Percentiles rank a stretch among this genome's conserved stretches.
These are phyloP conservation scores for Cranoglanis bouderius DNA, from an alignment of 2,113 vertebrate species.

Conservation along the genomic window DNA sequence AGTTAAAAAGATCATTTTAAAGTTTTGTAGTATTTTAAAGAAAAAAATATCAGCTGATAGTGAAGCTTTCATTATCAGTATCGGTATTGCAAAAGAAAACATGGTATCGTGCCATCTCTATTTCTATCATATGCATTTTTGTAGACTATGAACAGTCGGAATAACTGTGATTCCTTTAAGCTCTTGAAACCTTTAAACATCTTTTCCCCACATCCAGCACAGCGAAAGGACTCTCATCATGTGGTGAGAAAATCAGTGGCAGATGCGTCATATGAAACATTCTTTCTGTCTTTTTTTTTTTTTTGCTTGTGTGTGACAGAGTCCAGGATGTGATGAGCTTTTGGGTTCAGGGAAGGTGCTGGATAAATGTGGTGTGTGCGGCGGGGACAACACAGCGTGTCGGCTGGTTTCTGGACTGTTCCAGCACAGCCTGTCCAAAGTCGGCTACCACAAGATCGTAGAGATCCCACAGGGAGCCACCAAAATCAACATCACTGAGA, in stretches of 20 bases:
- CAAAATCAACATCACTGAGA: constrained; percentile 96
- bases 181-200: background rate
- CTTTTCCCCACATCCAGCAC: constrained; percentile 1
- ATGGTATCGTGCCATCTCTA: background rate
- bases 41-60: background rate
- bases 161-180: background rate
- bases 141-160: background rate
- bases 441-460: constrained; percentile 94
- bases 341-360: constrained; percentile 87
- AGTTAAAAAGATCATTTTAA: background rate
- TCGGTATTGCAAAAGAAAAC: background rate
- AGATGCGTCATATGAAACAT: background rate
- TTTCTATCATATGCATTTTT: background rate
- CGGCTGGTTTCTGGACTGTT: constrained; percentile 90
- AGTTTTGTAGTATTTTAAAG: background rate
- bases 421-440: constrained; percentile 84
- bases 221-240: background rate
- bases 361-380: constrained; percentile 92
- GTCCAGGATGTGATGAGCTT: constrained; percentile 88
- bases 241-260: constrained; percentile 8
- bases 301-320: constrained; percentile 70
- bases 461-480: constrained; percentile 97
- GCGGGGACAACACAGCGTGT: constrained; percentile 88
- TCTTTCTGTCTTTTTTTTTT: constrained; percentile 18
- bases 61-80: background rate